Conservation (phyloP, 2,797 vertebrate species). For the Acropternis orthonyx region DNA sequence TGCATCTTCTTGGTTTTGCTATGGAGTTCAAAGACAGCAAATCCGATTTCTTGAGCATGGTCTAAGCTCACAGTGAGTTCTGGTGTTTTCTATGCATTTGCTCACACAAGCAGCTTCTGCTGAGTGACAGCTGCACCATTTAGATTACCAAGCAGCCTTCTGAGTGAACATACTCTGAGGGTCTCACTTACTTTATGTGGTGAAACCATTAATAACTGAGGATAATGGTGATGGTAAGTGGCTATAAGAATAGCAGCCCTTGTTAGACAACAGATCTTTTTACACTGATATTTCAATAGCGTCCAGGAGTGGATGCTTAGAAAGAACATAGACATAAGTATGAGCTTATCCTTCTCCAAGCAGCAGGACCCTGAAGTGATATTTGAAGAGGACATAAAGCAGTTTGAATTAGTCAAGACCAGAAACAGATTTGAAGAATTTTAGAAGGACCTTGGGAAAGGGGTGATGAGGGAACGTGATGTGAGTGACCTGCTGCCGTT, state of each 20-base stretch:
- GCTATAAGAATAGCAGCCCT: not conserved
- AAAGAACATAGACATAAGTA: not conserved
- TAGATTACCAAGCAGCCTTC: not conserved
- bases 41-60: not conserved
- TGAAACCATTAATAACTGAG: not conserved
- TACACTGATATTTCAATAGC: not conserved
- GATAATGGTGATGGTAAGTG: accelerated
- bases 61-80: not conserved
- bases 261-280: not conserved
- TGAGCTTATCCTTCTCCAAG: not conserved
- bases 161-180: accelerated
- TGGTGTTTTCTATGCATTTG: not conserved
- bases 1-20: not conserved
- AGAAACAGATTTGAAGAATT: not conserved
- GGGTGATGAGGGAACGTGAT: not conserved
- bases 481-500: not conserved
- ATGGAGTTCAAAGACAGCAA: not conserved
- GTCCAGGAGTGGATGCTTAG: not conserved
- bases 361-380: not conserved
- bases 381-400: not conserved
- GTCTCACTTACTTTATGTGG: not conserved
- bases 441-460: not conserved
- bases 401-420: not conserved
- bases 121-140: not conserved
- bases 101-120: not conserved